phyloP scores from a whole-genome alignment of 2,888 invertebrate species.

The Allophyes oxyacanthae region DNA sequence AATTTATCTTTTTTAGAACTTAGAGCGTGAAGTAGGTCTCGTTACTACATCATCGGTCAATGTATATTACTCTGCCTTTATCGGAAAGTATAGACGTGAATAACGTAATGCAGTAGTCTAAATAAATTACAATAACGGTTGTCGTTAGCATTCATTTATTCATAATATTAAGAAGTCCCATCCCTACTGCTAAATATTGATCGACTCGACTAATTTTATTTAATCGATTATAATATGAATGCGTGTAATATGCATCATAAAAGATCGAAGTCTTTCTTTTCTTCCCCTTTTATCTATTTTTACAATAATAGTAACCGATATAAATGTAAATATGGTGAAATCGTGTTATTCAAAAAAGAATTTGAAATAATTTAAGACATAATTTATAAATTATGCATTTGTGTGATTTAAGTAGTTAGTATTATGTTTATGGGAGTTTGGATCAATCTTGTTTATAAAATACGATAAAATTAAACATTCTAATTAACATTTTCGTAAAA shows the following conservation, averaged over 20 bases:
- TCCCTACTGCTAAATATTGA: conserved; percentile 50
- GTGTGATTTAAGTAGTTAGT: not conserved
- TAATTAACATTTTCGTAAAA: too few species aligned
- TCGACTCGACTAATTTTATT: conserved; percentile 47
- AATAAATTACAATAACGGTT: conserved; percentile 37
- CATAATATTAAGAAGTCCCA: conserved; percentile 17
- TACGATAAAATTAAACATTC: too few species aligned
- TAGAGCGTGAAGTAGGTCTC: too few species aligned
- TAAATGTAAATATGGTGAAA: conserved; percentile 30
- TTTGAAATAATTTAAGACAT: conserved; percentile 12
- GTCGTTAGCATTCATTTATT: conserved; percentile 23
- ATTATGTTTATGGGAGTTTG: not conserved
- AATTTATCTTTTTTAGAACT: too few species aligned
- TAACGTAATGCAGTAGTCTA: not conserved
- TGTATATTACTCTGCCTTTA: too few species aligned
- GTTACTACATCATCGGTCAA: too few species aligned
- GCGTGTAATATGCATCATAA: conserved; percentile 43
- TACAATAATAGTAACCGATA: conserved; percentile 32
- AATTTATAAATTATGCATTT: conserved; percentile 11
- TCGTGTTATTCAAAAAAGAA: not conserved
- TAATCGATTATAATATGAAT: conserved; percentile 54
- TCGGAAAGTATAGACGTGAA: not conserved
- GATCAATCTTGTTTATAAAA: not conserved
- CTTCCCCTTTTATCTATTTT: conserved; percentile 17
- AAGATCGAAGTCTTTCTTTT: conserved; percentile 21